These are phyloP conservation scores for Pheosia gnoma DNA, from an alignment of 2,888 invertebrate species.

Conservation along the genomic window DNA sequence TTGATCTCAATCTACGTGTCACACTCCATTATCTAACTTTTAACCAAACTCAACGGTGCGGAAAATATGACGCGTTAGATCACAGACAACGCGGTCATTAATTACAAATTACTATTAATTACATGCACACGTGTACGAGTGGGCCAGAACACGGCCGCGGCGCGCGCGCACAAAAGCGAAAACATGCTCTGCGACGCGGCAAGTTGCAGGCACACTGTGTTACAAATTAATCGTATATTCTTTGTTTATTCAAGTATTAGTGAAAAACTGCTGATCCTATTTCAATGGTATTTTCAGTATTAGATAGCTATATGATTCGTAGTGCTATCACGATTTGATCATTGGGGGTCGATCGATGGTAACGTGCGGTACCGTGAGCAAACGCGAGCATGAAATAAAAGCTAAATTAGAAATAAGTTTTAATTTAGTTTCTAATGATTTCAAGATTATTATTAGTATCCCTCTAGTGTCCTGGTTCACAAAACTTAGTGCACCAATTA, in stretches of 20 bases:
- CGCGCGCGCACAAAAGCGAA: constrained; percentile 18
- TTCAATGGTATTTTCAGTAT: neutral
- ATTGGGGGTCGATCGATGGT: no score
- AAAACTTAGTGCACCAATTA: constrained; percentile 30
- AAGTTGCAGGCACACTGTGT: neutral
- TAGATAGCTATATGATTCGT: no score
- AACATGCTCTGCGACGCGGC: neutral
- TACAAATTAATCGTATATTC: neutral
- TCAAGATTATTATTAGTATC: neutral
- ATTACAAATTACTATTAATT: constrained; percentile 38
- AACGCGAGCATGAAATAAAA: no score
- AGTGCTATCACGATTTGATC: no score
- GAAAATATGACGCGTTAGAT: constrained; percentile 26
- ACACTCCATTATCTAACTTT: neutral
- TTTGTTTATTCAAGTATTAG: no score
- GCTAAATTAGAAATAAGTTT: no score
- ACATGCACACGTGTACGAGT: constrained; percentile 24
- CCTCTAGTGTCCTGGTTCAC: neutral
- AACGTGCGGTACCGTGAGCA: no score
- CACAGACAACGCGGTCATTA: constrained; percentile 17
- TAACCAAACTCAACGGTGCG: constrained; percentile 16
- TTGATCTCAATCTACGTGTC: no score
- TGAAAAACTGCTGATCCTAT: no score
- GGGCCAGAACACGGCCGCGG: constrained; percentile 13
- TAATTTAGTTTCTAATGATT: no score